phyloP scores from a whole-genome alignment of 2,888 invertebrate species.

The Keiferia lycopersicella region DNA sequence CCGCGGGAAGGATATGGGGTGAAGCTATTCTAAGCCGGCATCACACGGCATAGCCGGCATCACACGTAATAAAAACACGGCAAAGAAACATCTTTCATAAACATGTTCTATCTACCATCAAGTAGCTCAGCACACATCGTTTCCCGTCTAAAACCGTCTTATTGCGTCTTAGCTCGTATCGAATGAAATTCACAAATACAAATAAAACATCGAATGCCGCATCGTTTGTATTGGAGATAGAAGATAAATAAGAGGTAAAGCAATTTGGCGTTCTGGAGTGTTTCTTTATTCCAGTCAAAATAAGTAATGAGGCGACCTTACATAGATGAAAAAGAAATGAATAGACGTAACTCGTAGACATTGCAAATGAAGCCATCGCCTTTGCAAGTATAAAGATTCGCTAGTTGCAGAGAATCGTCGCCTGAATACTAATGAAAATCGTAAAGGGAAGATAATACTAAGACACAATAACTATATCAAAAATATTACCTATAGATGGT shows the following conservation, averaged over 20 bases:
- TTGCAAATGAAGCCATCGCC: background rate
- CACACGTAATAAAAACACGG: no score
- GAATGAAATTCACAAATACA: conserved; percentile 9
- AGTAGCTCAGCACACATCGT: conserved; percentile 5
- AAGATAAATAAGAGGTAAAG: conserved; percentile 22
- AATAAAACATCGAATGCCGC: conserved; percentile 10
- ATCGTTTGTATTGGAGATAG: background rate
- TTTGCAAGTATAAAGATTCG: no score
- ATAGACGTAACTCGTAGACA: background rate
- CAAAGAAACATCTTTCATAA: background rate
- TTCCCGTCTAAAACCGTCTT: background rate
- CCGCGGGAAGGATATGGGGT: no score
- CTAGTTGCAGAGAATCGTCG: no score
- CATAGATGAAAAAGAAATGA: background rate
- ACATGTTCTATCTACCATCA: background rate
- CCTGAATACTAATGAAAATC: no score
- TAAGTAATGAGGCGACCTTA: conserved; percentile 17
- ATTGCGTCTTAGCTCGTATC: background rate
- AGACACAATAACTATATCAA: no score
- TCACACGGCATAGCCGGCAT: no score
- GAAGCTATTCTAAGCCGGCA: no score
- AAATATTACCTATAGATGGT: no score
- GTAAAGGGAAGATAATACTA: no score
- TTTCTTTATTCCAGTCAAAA: conserved; percentile 13
- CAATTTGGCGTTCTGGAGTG: conserved; percentile 16